Evolutionary conservation across 2,888 invertebrate genomes (phyloP), one percentile per base, ranked within the genome.

Genomic region (Dione juno): DNA sequence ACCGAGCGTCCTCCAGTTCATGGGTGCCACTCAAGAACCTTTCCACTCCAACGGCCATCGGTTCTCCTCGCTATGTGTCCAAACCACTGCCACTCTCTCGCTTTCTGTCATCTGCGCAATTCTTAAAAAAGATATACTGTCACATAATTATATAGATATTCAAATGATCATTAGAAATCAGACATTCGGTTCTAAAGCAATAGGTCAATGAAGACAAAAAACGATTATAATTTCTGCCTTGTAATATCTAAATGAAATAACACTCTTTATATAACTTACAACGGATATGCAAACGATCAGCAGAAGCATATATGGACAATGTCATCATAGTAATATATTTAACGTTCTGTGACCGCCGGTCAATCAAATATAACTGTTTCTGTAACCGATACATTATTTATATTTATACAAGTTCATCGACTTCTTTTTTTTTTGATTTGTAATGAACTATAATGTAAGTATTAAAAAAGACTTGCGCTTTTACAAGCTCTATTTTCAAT

Each of bases 221-320:
- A 35, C 5, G 11, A 54, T 54, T 54, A 54, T n/a, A 35, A 28
- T 21, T 35, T 6, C 37, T 57, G 7, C 10, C 54, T n/a, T 45
- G 10, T 28, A 28, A 28, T 28, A 45, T 14, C 43, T 28, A 43
- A 28, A 28, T 14, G 43, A 43, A 28, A 28, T 43, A 61, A 61
- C 6, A 45, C 35, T 50, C 45, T 63, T 63, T 50, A 37, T 16
- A 35, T 63, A 48, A 59, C 43, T 8, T 21, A 28, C 3, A 16
- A 37, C 45, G 50, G 63, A 64, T 48, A 64, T 64, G 35, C 63
- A 64, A 64, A 64, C 50, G 63, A 64, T 64, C 63, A 37, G 19
- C 63, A 16, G 10, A 13, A 19, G 45, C 37, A 13, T 64, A 50
- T 19, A 64, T 50, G 50, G 63, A 64, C 35, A 50, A 64, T 50